Evolutionary conservation across 2,797 vertebrate genomes (phyloP).

Genomic region (Helarctos malayanus): DNA sequence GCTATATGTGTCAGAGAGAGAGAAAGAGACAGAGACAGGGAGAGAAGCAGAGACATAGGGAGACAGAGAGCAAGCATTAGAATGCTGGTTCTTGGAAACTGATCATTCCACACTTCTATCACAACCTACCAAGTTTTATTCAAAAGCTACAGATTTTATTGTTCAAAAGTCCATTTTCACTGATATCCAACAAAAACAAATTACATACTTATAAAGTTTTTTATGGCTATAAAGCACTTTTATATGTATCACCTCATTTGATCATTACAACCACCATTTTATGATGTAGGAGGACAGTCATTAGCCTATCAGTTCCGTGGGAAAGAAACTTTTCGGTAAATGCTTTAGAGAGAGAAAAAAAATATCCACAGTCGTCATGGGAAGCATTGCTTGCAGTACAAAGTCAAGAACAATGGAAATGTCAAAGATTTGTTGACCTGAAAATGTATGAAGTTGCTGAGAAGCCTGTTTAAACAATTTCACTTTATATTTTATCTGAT

Average conservation of each 20-base stretch:
- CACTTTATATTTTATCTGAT: neutral
- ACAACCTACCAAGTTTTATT: neutral
- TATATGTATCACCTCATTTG: neutral
- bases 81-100: neutral
- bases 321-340: neutral
- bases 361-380: neutral
- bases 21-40: neutral
- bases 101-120: neutral
- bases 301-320: neutral
- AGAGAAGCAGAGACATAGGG: neutral
- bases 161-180: neutral
- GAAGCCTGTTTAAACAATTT: slow-evolving; percentile 25
- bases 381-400: neutral
- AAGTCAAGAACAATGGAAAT: neutral
- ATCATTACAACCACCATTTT: neutral
- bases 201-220: neutral
- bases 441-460: slow-evolving; percentile 35
- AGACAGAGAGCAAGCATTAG: neutral
- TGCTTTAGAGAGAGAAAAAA: neutral
- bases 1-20: neutral
- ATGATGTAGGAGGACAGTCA: neutral
- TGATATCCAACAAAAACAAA: slow-evolving; percentile 46
- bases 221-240: neutral
- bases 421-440: neutral
- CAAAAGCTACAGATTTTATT: neutral